Conservation (phyloP, 2,888 invertebrate genomes). For the Troglohyphantes excavatus region DNA sequence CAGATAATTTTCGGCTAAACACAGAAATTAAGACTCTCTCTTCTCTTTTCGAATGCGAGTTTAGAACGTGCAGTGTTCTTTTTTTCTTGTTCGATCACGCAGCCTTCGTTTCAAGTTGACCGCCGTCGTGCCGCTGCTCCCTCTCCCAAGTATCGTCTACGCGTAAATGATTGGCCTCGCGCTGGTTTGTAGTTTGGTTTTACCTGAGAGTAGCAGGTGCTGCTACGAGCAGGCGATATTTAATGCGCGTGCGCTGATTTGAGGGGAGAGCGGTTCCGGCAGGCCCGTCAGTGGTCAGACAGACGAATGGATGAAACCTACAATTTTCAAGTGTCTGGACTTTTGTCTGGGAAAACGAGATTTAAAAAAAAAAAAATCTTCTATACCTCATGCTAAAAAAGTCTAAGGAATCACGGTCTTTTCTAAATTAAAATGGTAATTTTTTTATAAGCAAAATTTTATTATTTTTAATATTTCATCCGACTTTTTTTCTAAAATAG, state of each 20-base stretch:
- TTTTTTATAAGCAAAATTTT: no score
- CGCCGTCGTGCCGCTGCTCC: background rate
- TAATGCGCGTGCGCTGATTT: constrained; percentile 9
- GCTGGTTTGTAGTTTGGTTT: constrained; percentile 9
- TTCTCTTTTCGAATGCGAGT: background rate
- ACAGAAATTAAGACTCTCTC: background rate
- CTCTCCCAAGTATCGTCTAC: background rate
- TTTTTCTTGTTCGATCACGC: constrained; percentile 19
- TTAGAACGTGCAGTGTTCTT: background rate
- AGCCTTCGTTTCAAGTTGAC: constrained; percentile 8
- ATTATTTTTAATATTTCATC: no score
- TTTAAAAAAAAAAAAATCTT: no score
- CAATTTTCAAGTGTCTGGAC: no score
- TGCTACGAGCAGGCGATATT: constrained; percentile 25
- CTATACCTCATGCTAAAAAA: no score
- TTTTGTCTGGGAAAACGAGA: no score
- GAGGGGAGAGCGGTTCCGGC: no score
- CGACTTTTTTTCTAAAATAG: no score
- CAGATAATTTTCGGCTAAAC: background rate
- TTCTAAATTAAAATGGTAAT: no score
- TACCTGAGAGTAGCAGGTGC: constrained; percentile 42
- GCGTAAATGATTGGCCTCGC: background rate
- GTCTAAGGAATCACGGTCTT: no score
- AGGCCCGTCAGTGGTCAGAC: no score
- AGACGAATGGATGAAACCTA: no score